Evolutionary conservation across 2,113 vertebrate species (phyloP).

Genomic region (Thamnophis sirtalis): DNA sequence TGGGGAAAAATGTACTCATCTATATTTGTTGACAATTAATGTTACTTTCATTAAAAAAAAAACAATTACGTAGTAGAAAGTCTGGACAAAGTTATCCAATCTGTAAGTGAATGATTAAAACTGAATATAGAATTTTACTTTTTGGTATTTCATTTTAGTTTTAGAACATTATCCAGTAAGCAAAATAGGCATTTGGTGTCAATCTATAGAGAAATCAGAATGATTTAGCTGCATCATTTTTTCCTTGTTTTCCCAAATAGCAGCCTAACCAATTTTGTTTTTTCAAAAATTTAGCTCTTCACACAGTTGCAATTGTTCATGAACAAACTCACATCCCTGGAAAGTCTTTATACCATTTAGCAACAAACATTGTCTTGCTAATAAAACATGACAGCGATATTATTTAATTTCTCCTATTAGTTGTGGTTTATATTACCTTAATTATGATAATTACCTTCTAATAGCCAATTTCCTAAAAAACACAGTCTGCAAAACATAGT

Average conservation of each 20-base stretch:
- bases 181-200: neutral
- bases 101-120: neutral
- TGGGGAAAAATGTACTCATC: neutral
- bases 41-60: neutral
- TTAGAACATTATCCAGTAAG: neutral
- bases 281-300: neutral
- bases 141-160: neutral
- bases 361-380: neutral
- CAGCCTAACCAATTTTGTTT: neutral
- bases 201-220: neutral
- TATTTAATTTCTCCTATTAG: neutral
- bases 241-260: neutral
- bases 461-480: neutral
- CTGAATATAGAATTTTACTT: neutral
- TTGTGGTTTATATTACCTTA: neutral
- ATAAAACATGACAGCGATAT: neutral
- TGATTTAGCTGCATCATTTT: neutral
- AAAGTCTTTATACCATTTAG: neutral
- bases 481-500: constrained; percentile 4
- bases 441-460: constrained; percentile 11
- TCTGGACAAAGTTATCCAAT: neutral
- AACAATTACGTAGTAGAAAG: neutral
- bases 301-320: neutral
- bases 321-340: neutral
- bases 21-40: neutral